Conservation (phyloP, 1,140 invertebrate species). For the Spodoptera litura region DNA sequence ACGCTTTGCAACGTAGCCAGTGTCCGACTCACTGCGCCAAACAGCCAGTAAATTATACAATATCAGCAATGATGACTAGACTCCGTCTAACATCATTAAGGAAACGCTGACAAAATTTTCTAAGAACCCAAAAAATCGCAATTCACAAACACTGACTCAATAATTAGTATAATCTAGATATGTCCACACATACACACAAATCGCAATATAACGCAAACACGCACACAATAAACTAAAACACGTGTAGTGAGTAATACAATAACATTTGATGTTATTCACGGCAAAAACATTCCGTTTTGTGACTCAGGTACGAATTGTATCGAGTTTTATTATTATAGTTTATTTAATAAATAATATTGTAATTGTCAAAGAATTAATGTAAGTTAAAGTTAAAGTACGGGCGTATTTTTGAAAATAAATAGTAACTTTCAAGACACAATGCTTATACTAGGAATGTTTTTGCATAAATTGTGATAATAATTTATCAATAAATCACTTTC, state of each 20-base stretch:
- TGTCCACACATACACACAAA: slow-evolving; percentile 39
- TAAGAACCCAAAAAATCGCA: neutral
- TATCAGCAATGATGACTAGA: too few species aligned
- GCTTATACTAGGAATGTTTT: too few species aligned
- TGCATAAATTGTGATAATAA: too few species aligned
- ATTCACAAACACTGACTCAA: neutral
- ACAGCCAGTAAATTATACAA: too few species aligned
- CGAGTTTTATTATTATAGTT: neutral
- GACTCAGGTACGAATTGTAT: slow-evolving; percentile 18
- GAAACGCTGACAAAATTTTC: neutral
- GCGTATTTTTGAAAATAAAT: too few species aligned
- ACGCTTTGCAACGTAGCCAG: too few species aligned
- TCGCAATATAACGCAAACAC: slow-evolving; percentile 32
- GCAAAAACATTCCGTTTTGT: slow-evolving; percentile 46
- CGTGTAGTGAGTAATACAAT: slow-evolving; percentile 39
- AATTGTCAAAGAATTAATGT: neutral
- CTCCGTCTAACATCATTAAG: too few species aligned
- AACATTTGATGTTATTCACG: slow-evolving; percentile 35
- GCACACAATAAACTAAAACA: slow-evolving; percentile 39
- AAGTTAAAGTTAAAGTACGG: too few species aligned
- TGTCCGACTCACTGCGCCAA: too few species aligned
- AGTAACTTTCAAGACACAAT: too few species aligned
- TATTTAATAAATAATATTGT: neutral
- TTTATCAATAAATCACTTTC: too few species aligned
- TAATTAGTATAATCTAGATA: slow-evolving; percentile 5